These are phyloP conservation scores for Hypotaenidia philippensis DNA, from an alignment of 2,797 vertebrate species.

Conservation along the genomic window DNA sequence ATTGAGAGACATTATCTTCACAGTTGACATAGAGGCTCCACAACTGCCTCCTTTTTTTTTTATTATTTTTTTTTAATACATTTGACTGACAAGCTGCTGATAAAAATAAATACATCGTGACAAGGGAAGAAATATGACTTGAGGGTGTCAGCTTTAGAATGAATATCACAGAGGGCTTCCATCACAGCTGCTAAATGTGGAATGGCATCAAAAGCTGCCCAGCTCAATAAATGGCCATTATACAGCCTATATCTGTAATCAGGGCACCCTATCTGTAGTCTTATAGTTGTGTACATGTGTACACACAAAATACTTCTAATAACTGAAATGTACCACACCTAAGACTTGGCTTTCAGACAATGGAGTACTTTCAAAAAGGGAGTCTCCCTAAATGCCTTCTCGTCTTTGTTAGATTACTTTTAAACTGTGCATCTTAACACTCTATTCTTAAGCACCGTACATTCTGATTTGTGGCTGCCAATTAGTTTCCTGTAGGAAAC, in stretches of 20 bases:
- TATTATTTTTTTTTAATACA: slow-evolving; percentile 9
- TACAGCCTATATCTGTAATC: neutral
- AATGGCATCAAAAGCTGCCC: slow-evolving; percentile 53
- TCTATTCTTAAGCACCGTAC: neutral
- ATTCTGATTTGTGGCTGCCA: neutral
- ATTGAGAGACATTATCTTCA: slow-evolving; percentile 47
- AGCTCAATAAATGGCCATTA: slow-evolving; percentile 22
- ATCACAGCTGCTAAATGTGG: slow-evolving; percentile 57
- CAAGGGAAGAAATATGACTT: slow-evolving; percentile 73
- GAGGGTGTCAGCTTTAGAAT: slow-evolving; percentile 55
- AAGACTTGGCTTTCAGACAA: neutral
- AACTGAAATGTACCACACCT: neutral
- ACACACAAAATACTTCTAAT: neutral
- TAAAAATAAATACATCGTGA: slow-evolving; percentile 78
- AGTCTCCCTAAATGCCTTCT: neutral
- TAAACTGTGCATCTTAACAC: neutral
- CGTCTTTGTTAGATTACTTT: neutral
- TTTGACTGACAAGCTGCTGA: slow-evolving; percentile 70
- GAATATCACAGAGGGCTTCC: slow-evolving; percentile 59
- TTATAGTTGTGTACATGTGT: neutral
- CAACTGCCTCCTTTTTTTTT: neutral
- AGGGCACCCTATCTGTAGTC: neutral
- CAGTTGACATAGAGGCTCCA: neutral
- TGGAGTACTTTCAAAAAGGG: neutral
- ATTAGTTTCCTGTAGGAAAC: neutral